Evolutionary conservation across 2,888 invertebrate species (phyloP).

Genomic region (Campoletis raptor): DNA sequence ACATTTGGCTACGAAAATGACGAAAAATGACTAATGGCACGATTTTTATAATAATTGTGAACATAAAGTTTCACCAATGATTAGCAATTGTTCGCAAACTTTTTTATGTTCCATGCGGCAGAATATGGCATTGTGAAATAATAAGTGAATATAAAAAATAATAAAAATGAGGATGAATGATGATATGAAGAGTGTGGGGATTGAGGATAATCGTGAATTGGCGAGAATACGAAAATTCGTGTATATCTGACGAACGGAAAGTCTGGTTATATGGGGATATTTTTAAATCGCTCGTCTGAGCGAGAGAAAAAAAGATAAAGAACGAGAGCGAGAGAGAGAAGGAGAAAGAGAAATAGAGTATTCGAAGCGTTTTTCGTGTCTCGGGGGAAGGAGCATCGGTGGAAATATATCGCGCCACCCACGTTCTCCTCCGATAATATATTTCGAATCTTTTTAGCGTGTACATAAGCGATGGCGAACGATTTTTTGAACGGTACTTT

Average conservation of each 20-base stretch:
- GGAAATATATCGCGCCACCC: conserved; percentile 53
- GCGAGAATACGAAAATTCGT: conserved; percentile 46
- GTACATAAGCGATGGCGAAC: neutral
- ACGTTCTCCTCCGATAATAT: conserved; percentile 51
- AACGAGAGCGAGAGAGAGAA: conserved; percentile 8
- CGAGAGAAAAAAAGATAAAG: neutral
- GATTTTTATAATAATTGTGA: too few species aligned
- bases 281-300: conserved; percentile 72
- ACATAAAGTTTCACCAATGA: too few species aligned
- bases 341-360: conserved; percentile 20
- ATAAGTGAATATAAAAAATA: too few species aligned
- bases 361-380: conserved; percentile 33
- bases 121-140: neutral
- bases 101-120: neutral
- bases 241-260: conserved; percentile 51
- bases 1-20: too few species aligned
- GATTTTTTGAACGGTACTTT: neutral
- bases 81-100: too few species aligned
- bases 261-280: conserved; percentile 72
- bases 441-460: conserved; percentile 33
- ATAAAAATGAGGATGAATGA: neutral
- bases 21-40: too few species aligned
- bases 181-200: neutral
- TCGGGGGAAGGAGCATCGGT: conserved; percentile 32
- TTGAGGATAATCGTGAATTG: neutral